Conservation (phyloP, 1,140 invertebrate genomes). For the Eupristina koningsbergeri region DNA sequence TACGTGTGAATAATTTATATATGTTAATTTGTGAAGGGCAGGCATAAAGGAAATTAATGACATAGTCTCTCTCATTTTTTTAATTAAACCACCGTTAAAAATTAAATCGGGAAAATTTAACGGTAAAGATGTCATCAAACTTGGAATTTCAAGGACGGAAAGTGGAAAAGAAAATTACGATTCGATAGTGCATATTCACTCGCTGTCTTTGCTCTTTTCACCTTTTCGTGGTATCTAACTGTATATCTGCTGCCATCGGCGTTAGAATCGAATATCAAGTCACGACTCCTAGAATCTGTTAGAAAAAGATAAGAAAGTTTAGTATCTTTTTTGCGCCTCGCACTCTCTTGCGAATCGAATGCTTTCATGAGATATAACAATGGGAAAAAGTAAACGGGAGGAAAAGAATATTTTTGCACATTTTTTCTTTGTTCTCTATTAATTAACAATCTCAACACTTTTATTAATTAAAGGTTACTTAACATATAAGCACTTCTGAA, state of each 20-base stretch:
- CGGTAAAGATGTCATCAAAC: constrained; percentile 34
- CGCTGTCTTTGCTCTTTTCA: neutral
- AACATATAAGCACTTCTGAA: too few species aligned
- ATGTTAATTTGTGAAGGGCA: too few species aligned
- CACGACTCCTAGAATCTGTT: constrained; percentile 36
- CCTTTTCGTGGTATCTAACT: neutral
- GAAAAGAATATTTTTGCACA: too few species aligned
- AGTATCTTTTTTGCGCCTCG: neutral
- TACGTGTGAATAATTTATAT: neutral
- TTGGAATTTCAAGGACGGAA: neutral
- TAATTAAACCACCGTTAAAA: constrained; percentile 18
- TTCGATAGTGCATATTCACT: constrained; percentile 4
- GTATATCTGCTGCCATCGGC: neutral
- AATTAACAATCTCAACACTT: too few species aligned
- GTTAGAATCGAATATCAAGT: constrained; percentile 25
- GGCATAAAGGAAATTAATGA: neutral
- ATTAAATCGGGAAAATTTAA: constrained; percentile 44
- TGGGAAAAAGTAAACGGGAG: neutral
- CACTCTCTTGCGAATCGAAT: neutral
- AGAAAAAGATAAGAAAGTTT: constrained; percentile 45
- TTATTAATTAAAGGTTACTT: too few species aligned
- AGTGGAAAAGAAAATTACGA: constrained; percentile 27
- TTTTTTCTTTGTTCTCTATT: too few species aligned
- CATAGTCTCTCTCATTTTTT: neutral
- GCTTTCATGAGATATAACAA: neutral